Conservation (phyloP, 2,797 vertebrate genomes). For the Micrastur ruficollis region DNA sequence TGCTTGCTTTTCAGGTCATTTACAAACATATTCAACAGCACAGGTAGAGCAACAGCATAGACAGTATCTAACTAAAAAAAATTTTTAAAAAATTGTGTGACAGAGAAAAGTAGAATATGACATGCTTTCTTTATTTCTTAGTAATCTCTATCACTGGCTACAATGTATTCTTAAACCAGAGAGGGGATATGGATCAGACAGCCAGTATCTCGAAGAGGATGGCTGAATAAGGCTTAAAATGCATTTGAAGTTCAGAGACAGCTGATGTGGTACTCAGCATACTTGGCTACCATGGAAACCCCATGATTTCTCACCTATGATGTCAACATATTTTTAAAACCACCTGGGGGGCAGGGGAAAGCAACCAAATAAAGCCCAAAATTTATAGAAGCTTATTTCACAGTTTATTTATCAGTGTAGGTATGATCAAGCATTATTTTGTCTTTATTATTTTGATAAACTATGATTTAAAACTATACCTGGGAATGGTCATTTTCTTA, state of each 20-base stretch:
- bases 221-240: background rate
- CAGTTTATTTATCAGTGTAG: background rate
- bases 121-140: background rate
- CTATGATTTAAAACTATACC: background rate
- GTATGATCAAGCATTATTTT: background rate
- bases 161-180: background rate
- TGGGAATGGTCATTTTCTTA: background rate
- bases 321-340: background rate
- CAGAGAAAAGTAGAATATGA: background rate
- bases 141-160: background rate
- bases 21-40: background rate
- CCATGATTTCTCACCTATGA: background rate
- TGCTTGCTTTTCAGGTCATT: background rate
- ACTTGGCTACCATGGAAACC: background rate
- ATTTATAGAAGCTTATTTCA: background rate
- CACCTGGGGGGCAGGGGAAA: background rate
- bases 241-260: background rate
- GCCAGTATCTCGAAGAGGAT: background rate
- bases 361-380: background rate
- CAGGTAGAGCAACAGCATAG: background rate
- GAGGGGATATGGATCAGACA: background rate
- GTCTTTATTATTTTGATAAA: background rate
- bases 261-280: background rate
- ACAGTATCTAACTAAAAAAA: background rate
- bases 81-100: background rate